Conservation (phyloP, 2,113 vertebrate genomes). For the Corythornis cristatus region DNA sequence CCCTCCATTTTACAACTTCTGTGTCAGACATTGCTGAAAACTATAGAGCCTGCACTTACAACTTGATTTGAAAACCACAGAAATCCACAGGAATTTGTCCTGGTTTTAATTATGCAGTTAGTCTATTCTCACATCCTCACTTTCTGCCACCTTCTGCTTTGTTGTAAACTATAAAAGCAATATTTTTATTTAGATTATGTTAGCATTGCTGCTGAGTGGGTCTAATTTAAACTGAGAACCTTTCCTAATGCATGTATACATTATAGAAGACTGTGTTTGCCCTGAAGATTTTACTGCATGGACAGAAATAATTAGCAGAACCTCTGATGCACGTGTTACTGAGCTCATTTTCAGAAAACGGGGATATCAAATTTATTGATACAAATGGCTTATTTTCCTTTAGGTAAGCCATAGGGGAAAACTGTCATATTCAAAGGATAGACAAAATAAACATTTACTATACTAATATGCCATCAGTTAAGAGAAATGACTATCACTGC, state of each 20-base stretch:
- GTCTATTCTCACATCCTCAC: background rate
- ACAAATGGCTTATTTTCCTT: background rate
- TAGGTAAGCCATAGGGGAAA: background rate
- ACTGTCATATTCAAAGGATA: background rate
- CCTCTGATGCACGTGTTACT: background rate
- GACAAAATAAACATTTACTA: background rate
- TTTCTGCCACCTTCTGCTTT: background rate
- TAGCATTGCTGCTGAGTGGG: background rate
- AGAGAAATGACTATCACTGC: background rate
- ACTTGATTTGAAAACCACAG: background rate
- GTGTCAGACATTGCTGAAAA: background rate
- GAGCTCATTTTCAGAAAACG: background rate
- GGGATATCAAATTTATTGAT: background rate
- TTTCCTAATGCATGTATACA: background rate
- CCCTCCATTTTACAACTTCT: background rate
- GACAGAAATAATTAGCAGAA: background rate
- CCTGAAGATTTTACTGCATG: background rate
- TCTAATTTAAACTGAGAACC: background rate
- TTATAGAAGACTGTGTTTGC: background rate
- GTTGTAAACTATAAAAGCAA: background rate
- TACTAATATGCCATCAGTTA: background rate
- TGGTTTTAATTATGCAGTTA: background rate
- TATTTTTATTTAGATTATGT: background rate
- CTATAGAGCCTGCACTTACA: rapidly evolving
- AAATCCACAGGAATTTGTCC: background rate